phyloP scores from a whole-genome alignment of 2,888 invertebrate genomes.

The Pterostichus madidus region DNA sequence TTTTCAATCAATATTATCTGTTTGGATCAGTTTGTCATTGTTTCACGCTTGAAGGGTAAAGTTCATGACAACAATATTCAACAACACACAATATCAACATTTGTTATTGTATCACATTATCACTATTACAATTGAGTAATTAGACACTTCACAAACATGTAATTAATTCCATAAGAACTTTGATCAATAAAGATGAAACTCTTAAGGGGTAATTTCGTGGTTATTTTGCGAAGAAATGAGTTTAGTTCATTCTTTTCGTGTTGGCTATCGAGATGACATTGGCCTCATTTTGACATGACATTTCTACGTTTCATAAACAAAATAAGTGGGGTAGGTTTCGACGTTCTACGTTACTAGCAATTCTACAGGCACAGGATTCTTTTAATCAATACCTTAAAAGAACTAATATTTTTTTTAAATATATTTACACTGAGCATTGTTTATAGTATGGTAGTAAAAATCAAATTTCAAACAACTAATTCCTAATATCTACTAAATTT shows the following conservation, averaged over 20 bases:
- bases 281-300: slow-evolving; percentile 41
- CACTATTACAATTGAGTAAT: slow-evolving; percentile 1
- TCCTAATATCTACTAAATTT: too few species aligned
- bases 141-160: slow-evolving; percentile 20
- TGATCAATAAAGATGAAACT: slow-evolving; percentile 13
- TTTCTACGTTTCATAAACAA: slow-evolving; percentile 19
- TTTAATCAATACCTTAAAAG: too few species aligned
- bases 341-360: too few species aligned
- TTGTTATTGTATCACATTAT: neutral
- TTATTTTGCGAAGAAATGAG: slow-evolving; percentile 17
- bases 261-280: slow-evolving; percentile 41
- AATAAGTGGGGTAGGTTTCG: slow-evolving; percentile 14
- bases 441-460: too few species aligned
- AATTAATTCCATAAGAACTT: slow-evolving; percentile 8
- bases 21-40: slow-evolving; percentile 11
- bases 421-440: too few species aligned
- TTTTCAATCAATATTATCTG: slow-evolving; percentile 26
- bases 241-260: slow-evolving; percentile 13
- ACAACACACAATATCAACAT: slow-evolving; percentile 6
- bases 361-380: too few species aligned
- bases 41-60: neutral
- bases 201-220: neutral
- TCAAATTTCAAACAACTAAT: too few species aligned
- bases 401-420: too few species aligned
- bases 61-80: neutral